Evolutionary conservation across 1,140 invertebrate genomes (phyloP), one percentile per base, ranked within the genome.

Genomic region (Drosophila sproati): DNA sequence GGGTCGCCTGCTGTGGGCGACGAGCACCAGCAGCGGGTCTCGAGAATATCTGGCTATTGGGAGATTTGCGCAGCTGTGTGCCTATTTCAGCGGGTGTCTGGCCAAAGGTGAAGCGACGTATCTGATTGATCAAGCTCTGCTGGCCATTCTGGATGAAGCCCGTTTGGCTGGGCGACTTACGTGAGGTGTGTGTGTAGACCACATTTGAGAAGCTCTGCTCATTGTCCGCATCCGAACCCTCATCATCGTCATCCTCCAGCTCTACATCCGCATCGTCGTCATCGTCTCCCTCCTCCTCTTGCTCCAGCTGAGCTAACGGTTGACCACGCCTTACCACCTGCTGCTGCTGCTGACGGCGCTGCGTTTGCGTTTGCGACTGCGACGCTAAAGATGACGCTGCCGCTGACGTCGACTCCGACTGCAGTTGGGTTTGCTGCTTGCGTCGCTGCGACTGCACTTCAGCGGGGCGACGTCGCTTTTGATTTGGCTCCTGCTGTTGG

Each of bases 71-170:
- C 32, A 91, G 34, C 7, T 57, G 66, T 41, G n/a, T 52, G 60
- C 77, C 77, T 7, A 89, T 3, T 35, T 91, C 91, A 12, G 35
- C 72, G 55, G 83, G 81, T 0, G 87, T 69, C 47, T 91, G 91
- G 4, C 91, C 91, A 0, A 88, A 70, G 5, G 91, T 91, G 28
- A 92, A 82, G 35, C 91, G 79, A 8, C 91, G 74, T 31, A 92
- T 78, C 70, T 92, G 91, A 41, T 87, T 91, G 48, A 92, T 91
- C 32, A 92, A 39, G 8, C 67, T 91, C 73, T 91, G 83, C 35
- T 92, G 91, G 8, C 91, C 77, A 8, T 68, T 86, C 48, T 92
- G 91, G 10, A 92, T 89, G 64, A 92, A 89, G 52, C 77, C 80
- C n/a, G 91, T 68, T 35, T 91, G 80, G 32, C 66, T 72, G 51